Percentiles rank a stretch among this genome's conserved stretches.
These are phyloP conservation scores for Tenthredo distinguenda DNA, from an alignment of 2,888 invertebrate genomes.

Conservation along the genomic window DNA sequence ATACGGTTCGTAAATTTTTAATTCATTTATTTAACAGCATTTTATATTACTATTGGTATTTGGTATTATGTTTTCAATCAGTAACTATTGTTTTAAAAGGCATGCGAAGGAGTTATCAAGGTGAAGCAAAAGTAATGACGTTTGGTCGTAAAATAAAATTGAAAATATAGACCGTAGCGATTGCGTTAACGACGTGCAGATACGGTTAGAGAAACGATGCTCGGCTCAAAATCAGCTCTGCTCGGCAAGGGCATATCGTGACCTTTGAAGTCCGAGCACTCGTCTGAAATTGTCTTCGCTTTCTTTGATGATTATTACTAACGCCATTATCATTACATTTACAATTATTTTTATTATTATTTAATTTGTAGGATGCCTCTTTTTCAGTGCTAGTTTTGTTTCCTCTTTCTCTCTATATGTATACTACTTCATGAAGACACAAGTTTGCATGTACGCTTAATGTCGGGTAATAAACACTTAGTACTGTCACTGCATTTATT, in stretches of 20 bases:
- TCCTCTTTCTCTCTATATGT: neutral
- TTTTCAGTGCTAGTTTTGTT: neutral
- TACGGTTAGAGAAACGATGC: constrained; percentile 11
- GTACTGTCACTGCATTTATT: constrained; percentile 25
- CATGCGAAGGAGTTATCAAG: constrained; percentile 49
- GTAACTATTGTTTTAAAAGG: neutral
- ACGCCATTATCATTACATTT: neutral
- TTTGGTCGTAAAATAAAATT: constrained; percentile 56
- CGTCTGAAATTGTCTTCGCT: neutral
- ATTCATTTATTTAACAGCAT: constrained; percentile 12
- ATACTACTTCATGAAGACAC: neutral
- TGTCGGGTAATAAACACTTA: constrained; percentile 16
- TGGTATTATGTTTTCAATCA: constrained; percentile 29
- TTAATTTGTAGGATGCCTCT: neutral
- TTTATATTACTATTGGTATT: neutral
- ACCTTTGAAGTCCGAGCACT: neutral
- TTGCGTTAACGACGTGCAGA: constrained; percentile 33
- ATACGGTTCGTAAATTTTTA: constrained; percentile 29
- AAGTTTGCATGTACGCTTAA: neutral
- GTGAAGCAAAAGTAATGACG: constrained; percentile 55
- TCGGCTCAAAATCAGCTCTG: neutral
- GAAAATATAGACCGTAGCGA: constrained; percentile 42
- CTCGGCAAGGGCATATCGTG: neutral
- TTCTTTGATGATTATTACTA: neutral
- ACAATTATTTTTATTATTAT: neutral